Evolutionary conservation across 2,888 invertebrate genomes (phyloP).

Genomic region (Drosophila paranaensis): DNA sequence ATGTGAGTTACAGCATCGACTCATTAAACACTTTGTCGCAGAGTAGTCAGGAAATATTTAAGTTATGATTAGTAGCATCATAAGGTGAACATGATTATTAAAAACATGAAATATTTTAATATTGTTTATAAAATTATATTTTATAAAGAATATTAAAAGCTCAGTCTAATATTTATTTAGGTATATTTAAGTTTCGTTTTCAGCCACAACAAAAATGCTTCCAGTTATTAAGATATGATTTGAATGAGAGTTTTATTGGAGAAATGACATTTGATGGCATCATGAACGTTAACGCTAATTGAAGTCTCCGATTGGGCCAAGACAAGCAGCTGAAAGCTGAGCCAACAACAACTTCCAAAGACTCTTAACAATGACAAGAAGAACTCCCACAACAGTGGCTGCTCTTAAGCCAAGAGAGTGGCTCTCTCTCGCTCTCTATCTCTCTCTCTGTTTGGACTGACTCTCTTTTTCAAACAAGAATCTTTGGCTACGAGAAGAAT

Average conservation of each 20-base stretch:
- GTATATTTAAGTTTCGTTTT: not conserved
- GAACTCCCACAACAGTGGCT: slow-evolving; percentile 25
- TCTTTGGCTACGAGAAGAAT: slow-evolving; percentile 53
- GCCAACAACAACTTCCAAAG: not conserved
- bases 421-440: not conserved
- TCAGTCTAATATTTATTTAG: too few relatives aligned
- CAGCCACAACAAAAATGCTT: not conserved
- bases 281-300: not conserved
- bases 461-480: slow-evolving; percentile 61
- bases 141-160: too few relatives aligned
- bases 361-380: not conserved
- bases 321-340: slow-evolving; percentile 3
- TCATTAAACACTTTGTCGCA: not conserved
- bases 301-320: not conserved
- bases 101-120: not conserved
- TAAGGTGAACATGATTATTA: not conserved
- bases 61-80: not conserved
- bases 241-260: not conserved
- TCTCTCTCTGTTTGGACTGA: not conserved
- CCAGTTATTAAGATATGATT: not conserved
- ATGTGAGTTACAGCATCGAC: slow-evolving; percentile 1
- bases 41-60: not conserved
- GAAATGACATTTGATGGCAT: not conserved
- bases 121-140: too few relatives aligned
- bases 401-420: slow-evolving; percentile 37